Evolutionary conservation across 2,113 vertebrate genomes (phyloP).

Genomic region (Spizaetus ornatus): DNA sequence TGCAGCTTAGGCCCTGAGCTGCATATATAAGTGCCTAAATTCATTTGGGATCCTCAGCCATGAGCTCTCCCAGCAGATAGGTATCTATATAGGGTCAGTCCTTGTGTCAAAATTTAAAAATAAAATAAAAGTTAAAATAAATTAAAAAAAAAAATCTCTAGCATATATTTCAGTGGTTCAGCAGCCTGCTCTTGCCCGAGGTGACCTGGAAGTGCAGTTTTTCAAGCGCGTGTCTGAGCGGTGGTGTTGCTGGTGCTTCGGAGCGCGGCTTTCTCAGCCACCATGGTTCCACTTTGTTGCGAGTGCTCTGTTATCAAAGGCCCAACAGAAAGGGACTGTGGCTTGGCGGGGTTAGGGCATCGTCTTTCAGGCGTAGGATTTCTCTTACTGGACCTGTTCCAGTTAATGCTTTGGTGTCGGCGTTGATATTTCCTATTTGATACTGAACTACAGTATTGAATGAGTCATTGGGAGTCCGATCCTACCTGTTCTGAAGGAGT

Average conservation of each 20-base stretch:
- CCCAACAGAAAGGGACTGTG: background rate
- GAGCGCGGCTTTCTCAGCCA: background rate
- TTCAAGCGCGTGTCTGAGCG: rapidly evolving
- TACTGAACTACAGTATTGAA: background rate
- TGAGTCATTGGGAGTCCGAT: background rate
- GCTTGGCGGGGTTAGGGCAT: background rate
- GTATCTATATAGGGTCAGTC: rapidly evolving
- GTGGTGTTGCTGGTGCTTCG: background rate
- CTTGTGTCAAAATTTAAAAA: background rate
- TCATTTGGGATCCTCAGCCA: background rate
- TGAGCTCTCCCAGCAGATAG: background rate
- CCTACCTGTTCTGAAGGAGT: background rate
- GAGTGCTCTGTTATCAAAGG: background rate
- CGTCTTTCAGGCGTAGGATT: background rate
- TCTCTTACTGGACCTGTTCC: background rate
- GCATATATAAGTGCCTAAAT: background rate
- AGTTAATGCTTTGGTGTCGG: background rate
- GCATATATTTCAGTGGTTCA: background rate
- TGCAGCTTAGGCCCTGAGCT: background rate
- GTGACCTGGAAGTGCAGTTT: background rate
- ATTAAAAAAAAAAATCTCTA: background rate
- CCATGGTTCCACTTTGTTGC: rapidly evolving
- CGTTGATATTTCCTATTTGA: background rate
- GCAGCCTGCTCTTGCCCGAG: background rate
- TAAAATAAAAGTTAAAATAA: background rate